Percentiles rank a stretch among this genome's conserved stretches.
These are phyloP conservation scores for Zosterops borbonicus DNA, from an alignment of 2,113 vertebrate genomes.

Conservation along the genomic window DNA sequence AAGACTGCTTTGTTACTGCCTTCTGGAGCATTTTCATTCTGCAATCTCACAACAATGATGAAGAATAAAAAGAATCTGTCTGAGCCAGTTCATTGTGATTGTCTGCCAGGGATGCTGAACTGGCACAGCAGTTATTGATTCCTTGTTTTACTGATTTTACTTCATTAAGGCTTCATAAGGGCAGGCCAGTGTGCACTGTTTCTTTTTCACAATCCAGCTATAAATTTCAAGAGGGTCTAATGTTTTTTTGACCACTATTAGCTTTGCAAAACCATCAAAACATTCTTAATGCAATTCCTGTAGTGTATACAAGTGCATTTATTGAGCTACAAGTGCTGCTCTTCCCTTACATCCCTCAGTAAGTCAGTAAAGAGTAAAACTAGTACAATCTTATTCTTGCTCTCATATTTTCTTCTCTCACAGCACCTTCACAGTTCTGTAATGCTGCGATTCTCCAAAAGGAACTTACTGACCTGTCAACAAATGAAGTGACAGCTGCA, in stretches of 20 bases:
- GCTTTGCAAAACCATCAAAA: background rate
- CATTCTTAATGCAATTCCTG: background rate
- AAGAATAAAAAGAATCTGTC: background rate
- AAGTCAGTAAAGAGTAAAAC: background rate
- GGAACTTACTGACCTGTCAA: background rate
- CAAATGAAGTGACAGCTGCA: background rate
- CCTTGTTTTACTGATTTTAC: background rate
- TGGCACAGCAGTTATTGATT: background rate
- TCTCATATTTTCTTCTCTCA: background rate
- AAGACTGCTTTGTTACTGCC: background rate
- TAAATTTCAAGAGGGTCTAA: background rate
- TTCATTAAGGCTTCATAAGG: background rate
- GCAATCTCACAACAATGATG: background rate
- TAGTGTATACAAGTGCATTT: background rate
- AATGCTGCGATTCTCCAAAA: accelerated
- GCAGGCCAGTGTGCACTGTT: background rate
- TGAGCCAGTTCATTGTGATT: background rate
- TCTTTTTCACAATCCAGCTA: background rate
- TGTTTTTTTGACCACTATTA: background rate
- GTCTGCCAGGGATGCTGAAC: background rate
- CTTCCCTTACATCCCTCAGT: background rate
- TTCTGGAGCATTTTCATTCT: background rate
- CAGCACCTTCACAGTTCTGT: background rate
- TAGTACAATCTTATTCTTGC: too few relatives aligned
- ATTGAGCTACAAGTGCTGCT: background rate